phyloP scores from a whole-genome alignment of 30 jellyfish, hydroid and myxozoan species.

The Turritopsis rubra region DNA sequence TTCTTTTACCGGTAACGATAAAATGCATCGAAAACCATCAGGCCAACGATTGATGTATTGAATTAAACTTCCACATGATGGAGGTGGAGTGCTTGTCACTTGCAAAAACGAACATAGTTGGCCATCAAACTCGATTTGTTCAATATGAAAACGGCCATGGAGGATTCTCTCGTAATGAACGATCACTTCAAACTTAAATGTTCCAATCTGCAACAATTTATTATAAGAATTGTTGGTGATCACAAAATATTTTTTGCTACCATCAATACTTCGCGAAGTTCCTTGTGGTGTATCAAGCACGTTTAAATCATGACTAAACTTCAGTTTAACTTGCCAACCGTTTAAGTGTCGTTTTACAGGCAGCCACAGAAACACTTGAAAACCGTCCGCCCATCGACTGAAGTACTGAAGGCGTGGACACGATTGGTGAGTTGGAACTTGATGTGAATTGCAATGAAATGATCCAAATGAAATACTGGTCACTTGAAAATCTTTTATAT shows the following conservation, averaged over 20 bases:
- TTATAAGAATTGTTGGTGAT: neutral
- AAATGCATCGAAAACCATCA: slow-evolving; percentile 1
- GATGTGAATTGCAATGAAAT: neutral
- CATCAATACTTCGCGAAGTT: neutral
- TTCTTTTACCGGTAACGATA: neutral
- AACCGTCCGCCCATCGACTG: neutral
- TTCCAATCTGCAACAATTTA: neutral
- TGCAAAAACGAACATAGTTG: neutral
- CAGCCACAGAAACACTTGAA: neutral
- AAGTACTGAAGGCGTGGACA: neutral
- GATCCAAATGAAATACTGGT: neutral
- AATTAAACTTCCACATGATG: neutral
- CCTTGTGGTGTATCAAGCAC: neutral
- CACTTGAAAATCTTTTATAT: neutral
- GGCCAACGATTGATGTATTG: neutral
- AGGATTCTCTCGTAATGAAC: neutral
- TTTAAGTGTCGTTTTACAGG: neutral
- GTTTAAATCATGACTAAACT: neutral
- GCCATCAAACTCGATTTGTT: neutral
- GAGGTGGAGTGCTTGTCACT: slow-evolving; percentile 2
- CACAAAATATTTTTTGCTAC: neutral
- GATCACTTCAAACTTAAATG: neutral
- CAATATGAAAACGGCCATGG: neutral
- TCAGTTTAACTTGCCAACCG: slow-evolving; percentile 4
- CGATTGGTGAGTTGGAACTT: neutral